phyloP scores from a whole-genome alignment of 2,888 invertebrate species.

The Pseudococcus longispinus region DNA sequence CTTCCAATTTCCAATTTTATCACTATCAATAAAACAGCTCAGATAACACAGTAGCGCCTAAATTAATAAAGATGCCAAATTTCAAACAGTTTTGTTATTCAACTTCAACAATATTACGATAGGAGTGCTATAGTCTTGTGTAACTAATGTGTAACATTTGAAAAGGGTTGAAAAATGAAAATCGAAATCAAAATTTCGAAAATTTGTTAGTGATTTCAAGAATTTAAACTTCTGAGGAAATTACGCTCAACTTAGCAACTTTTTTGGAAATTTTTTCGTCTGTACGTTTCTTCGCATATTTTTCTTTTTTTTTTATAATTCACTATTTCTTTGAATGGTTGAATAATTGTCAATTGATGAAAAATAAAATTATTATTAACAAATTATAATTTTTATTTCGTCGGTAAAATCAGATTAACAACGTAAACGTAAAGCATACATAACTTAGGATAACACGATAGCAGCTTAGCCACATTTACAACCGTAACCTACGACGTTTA shows the following conservation, averaged over 20 bases:
- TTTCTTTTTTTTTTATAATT: too few relatives aligned
- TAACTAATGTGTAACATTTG: too few relatives aligned
- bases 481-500: too few relatives aligned
- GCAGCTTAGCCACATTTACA: background rate
- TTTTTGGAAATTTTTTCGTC: too few relatives aligned
- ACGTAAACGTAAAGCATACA: background rate
- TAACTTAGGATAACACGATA: background rate
- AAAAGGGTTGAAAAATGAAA: too few relatives aligned
- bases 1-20: background rate
- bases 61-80: background rate
- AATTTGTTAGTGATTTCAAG: too few relatives aligned
- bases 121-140: background rate
- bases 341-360: too few relatives aligned
- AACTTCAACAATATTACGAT: background rate
- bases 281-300: too few relatives aligned
- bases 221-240: too few relatives aligned
- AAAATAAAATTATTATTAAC: background rate
- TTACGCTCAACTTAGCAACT: too few relatives aligned
- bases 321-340: too few relatives aligned
- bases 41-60: background rate
- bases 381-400: background rate
- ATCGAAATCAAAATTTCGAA: too few relatives aligned
- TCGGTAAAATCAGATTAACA: background rate
- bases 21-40: background rate
- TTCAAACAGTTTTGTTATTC: background rate